Percentiles rank a stretch among this genome's conserved stretches.
Conservation (phyloP, 2,797 vertebrate species). For the Anisognathus igniventris region DNA sequence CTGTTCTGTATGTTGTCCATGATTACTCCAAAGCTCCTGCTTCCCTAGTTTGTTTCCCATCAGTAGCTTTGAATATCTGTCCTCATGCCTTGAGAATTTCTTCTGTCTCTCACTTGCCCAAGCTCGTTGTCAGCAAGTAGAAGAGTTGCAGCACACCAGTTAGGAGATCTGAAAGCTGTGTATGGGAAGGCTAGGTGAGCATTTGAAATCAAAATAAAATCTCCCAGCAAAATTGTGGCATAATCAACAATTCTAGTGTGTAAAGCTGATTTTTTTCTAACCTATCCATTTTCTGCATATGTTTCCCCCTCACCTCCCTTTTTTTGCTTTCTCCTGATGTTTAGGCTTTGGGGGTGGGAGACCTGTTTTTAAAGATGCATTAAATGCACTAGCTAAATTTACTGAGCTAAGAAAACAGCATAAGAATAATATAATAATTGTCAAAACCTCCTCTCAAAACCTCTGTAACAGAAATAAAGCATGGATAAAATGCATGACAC, state of each 20-base stretch:
- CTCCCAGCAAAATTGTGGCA: neutral
- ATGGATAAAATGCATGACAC: neutral
- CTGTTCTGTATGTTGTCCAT: accelerated
- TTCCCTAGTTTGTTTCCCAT: neutral
- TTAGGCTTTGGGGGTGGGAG: neutral
- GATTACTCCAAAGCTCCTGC: neutral
- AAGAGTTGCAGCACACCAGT: neutral
- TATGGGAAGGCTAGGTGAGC: neutral
- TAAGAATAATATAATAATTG: neutral
- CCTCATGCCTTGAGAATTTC: neutral
- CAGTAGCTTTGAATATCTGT: neutral
- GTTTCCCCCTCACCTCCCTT: accelerated
- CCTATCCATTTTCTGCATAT: neutral
- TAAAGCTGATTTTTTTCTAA: neutral
- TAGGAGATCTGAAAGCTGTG: neutral
- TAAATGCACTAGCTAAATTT: neutral
- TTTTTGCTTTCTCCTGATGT: neutral
- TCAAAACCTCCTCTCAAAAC: neutral
- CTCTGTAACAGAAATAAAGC: neutral
- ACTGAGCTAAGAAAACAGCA: neutral
- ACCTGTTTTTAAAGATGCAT: neutral
- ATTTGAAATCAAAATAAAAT: neutral
- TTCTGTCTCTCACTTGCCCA: neutral
- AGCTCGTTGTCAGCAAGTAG: neutral
- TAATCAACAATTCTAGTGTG: neutral